phyloP scores from a whole-genome alignment of 2,888 invertebrate species.

The Synanthedon andrenaeformis region DNA sequence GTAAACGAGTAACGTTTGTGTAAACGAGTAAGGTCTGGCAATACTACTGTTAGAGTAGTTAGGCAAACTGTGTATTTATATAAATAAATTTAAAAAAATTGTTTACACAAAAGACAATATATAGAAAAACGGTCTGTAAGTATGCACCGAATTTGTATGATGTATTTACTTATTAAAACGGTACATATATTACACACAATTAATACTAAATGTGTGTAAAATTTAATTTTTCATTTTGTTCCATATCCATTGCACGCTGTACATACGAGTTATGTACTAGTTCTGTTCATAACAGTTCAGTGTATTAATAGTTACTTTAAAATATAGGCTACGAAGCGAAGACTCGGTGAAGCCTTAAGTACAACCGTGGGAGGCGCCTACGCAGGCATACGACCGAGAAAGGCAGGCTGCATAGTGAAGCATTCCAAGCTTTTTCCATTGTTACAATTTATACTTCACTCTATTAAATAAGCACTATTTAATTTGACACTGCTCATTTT shows the following conservation, averaged over 20 bases:
- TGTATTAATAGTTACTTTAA: not conserved
- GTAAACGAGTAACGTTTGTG: too few species aligned
- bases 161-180: constrained; percentile 1
- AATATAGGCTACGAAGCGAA: not conserved
- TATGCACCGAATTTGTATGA: constrained; percentile 1
- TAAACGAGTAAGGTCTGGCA: too few species aligned
- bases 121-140: too few species aligned
- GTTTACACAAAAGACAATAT: too few species aligned
- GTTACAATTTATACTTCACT: constrained; percentile 10
- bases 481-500: not conserved
- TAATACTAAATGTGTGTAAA: not conserved
- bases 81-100: too few species aligned
- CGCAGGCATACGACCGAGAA: constrained; percentile 33
- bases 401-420: constrained; percentile 21
- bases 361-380: constrained; percentile 20
- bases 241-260: not conserved
- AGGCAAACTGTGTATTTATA: too few species aligned
- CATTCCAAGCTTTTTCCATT: constrained; percentile 23
- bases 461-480: not conserved
- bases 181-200: too few species aligned
- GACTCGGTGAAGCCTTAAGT: constrained; percentile 1
- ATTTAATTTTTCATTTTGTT: too few species aligned
- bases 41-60: too few species aligned
- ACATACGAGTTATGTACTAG: not conserved
- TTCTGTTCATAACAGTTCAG: not conserved